Evolutionary conservation across 1,140 invertebrate genomes (phyloP), one percentile per base, ranked within the genome.

Genomic region (Prorops nasuta): DNA sequence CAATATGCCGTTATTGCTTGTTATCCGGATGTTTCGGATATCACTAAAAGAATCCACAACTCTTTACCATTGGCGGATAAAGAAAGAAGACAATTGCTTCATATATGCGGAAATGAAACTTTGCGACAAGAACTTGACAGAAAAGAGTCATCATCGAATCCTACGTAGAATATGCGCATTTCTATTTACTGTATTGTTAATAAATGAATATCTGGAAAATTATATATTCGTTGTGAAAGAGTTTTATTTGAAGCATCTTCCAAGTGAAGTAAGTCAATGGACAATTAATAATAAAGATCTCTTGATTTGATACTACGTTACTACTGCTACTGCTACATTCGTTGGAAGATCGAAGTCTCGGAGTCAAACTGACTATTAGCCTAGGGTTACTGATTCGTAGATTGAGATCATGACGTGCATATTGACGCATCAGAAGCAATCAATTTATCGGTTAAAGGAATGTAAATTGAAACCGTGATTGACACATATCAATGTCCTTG

Each of bases 401-500:
- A n/a, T n/a, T n/a, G n/a, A n/a, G n/a, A n/a, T n/a, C n/a, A n/a
- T n/a, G n/a, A n/a, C n/a, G n/a, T n/a, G n/a, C n/a, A n/a, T n/a
- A n/a, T n/a, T n/a, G n/a, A n/a, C n/a, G n/a, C n/a, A n/a, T n/a
- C n/a, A n/a, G n/a, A n/a, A n/a, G n/a, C n/a, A n/a, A n/a, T n/a
- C n/a, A n/a, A n/a, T n/a, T n/a, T n/a, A 40, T 39, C 36, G 17
- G 58, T 58, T 58, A 58, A 62, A 56, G 49, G 64, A 64, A 66
- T 67, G 51, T 56, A 66, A 69, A 59, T 63, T 50, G 60, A 46
- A 49, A 43, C 40, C 46, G 35, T 70, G 66, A 76, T 77, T 70
- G 67, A 54, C 56, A 70, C 61, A 60, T 66, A 74, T 71, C 64
- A 74, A 73, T 73, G 73, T 74, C 70, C 74, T 78, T 78, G 74